Evolutionary conservation across 2,113 vertebrate genomes (phyloP), one percentile per base, ranked within the genome.

Genomic region (Neopipo cinnamomea): DNA sequence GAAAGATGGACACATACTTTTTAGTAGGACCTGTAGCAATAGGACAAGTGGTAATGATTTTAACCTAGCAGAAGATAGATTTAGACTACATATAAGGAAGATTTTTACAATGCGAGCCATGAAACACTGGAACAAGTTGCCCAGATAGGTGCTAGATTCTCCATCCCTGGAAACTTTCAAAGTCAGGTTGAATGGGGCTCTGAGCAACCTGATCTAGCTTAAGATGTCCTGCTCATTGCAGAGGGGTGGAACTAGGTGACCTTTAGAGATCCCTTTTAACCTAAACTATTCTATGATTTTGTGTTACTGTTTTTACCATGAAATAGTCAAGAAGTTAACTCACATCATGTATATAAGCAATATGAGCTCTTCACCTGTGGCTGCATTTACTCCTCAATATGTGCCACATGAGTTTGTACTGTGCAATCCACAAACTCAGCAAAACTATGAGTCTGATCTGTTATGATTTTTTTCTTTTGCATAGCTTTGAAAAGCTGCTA

Each of bases 261-360:
- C 22, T 47, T 28, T 25, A 59, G 46, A 47, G 30, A 70, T 3
- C 25, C 5, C 19, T 88, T 72, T 41, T 39, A 66, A 53, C 5
- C 25, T 17, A 41, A 46, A 33, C 17, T 53, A 28, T 77, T 52
- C 50, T 31, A 2, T 46, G 33, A 41, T 47, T 83, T 33, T 44
- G 0, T 35, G 9, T 55, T 47, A 17, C 23, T 85, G 41, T 31
- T 74, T 22, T 79, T 72, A 23, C 8, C 1, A 0, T 42, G 61
- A 68, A 63, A 41, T 14, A 49, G 31, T 5, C 20, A 24, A 61
- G 22, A 23, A 52, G 49, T 72, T 53, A 53, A 37, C 8, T 74
- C 18, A 11, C 10, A 37, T 68, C 35, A 35, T 27, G 30, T 30
- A 3, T 49, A 7, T 30, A 37, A 68, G 18, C 20, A 41, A 30